phyloP scores from a whole-genome alignment of 2,888 invertebrate species.

The Noctua fimbriata region DNA sequence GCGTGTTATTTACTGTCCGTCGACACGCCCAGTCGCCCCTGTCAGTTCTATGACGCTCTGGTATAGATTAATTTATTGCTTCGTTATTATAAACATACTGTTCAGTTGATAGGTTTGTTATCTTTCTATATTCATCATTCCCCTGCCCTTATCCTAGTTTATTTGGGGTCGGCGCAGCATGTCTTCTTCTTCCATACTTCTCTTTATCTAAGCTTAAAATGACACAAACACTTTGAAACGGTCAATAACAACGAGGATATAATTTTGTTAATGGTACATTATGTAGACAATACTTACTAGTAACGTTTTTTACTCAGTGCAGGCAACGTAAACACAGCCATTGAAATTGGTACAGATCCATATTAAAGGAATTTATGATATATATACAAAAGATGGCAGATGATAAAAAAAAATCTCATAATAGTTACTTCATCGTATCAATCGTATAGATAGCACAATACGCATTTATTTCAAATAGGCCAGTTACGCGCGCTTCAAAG shows the following conservation, averaged over 20 bases:
- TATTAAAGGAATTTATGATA: not conserved
- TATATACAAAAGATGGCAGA: not conserved
- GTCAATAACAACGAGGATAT: not conserved
- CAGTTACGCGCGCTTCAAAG: no score
- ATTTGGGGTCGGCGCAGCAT: not conserved
- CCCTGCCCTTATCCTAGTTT: not conserved
- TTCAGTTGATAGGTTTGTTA: constrained; percentile 14
- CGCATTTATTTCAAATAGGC: no score
- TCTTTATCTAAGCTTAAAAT: not conserved
- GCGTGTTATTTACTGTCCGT: constrained; percentile 38
- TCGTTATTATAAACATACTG: constrained; percentile 18
- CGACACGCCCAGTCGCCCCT: constrained; percentile 42
- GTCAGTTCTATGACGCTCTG: constrained; percentile 11
- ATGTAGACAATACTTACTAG: not conserved
- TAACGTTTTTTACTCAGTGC: no score
- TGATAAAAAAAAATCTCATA: no score
- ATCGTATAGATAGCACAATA: not conserved
- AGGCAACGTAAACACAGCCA: not conserved
- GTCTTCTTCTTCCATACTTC: not conserved
- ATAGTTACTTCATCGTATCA: not conserved
- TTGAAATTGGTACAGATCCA: not conserved
- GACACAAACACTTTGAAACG: not conserved
- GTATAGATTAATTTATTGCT: constrained; percentile 19
- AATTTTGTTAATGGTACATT: not conserved
- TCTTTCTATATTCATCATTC: not conserved